Conservation (phyloP, 64 coral and sea anemone genomes). For the Trachythela sp. region DNA sequence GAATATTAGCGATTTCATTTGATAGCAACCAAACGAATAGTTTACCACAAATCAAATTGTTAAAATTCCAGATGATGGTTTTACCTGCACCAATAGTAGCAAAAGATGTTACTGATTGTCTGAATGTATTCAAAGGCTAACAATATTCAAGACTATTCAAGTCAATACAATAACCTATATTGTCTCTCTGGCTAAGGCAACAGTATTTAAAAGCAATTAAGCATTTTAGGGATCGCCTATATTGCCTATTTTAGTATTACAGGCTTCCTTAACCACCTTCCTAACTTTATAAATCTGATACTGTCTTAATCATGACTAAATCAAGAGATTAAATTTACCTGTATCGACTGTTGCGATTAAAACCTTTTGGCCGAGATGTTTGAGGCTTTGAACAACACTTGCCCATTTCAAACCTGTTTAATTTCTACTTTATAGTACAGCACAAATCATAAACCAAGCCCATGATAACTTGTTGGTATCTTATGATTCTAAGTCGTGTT, state of each 20-base stretch:
- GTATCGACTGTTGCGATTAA: background rate
- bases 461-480: background rate
- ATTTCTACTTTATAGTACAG: background rate
- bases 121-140: background rate
- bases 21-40: no score
- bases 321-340: background rate
- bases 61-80: background rate
- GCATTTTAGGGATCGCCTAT: no score
- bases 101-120: no score
- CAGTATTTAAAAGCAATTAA: no score
- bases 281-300: background rate
- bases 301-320: background rate
- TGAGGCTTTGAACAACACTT: background rate
- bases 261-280: background rate
- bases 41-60: background rate
- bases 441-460: no score
- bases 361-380: background rate
- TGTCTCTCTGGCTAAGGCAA: no score
- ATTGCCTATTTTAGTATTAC: no score
- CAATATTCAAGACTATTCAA: no score
- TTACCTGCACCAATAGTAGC: no score
- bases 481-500: background rate
- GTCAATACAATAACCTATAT: background rate
- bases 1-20: no score
- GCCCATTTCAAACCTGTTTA: background rate